Base-by-base conservation (phyloP, 2,888 invertebrate species). In the Drosophila villosipedis region DNA sequence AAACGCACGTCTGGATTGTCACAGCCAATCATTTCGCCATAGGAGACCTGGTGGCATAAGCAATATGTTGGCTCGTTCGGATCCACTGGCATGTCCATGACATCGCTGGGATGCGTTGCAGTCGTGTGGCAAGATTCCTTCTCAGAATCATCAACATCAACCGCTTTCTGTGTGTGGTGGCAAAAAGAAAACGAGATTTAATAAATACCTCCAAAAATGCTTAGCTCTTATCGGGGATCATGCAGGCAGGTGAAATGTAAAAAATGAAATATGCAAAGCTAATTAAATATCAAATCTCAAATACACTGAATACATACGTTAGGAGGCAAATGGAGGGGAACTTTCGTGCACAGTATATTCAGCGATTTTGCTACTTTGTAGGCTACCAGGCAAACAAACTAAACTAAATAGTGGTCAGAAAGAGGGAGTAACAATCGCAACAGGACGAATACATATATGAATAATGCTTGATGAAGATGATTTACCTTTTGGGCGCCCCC, bases 61-160 rank as follows among this genome's bases (percentile, higher is more conserved):
- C 99, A 99, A 93, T 99, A 99, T 0, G 99, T 99, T 0, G 99
- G 99, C 92, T 99, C 99, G 92, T 99, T 99, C 0, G 99, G 99
- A 94, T 99, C 97, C 0, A 97, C 97, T 0, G 97, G 97, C 97
- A 97, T 97, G 83, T 97, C 97, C 43, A 97, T 94, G 16, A 97
- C 97, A 92, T 97, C 99, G 79, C 98, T 97, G 0, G 98, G 97
- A 94, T 97, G 97, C 1, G 97, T 93, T 16, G 93, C 93, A 33
- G 91, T 83, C 55, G 92, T 91, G 65, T 92, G 92, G 33, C 95
- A 92, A 95, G 92, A 92, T 71, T 94, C 94, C 58, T 92, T 92
- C 58, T 98, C 94, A 0, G 92, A 92, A 71, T 94, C 98, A 71
- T 94, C 94, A 52, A 92, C 78, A 55, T 94, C 93, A 41, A 84